These are phyloP conservation scores for Adelphocoris suturalis DNA, from an alignment of 2,888 invertebrate genomes.

Conservation along the genomic window DNA sequence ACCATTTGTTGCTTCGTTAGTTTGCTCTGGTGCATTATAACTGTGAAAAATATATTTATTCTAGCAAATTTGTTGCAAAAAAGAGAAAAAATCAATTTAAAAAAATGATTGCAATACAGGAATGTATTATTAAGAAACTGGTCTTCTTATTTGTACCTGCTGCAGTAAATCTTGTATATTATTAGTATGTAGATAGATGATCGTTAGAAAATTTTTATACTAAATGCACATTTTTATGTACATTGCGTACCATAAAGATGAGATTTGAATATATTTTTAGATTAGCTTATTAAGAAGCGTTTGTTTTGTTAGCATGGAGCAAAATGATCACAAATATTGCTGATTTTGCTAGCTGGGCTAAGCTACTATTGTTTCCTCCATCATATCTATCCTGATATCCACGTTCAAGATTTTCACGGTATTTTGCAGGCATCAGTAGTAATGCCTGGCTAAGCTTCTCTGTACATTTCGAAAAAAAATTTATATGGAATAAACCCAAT, in stretches of 20 bases:
- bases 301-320: not conserved
- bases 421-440: too few relatives aligned
- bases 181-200: conserved; percentile 10
- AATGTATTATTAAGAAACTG: conserved; percentile 7
- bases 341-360: not conserved
- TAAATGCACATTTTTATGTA: not conserved
- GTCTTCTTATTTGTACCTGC: conserved; percentile 31
- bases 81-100: not conserved
- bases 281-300: conserved; percentile 30
- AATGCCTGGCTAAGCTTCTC: not conserved
- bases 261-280: conserved; percentile 16
- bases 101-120: conserved; percentile 1
- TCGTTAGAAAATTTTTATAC: conserved; percentile 23
- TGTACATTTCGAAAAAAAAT: not conserved
- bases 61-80: not conserved
- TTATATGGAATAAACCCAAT: not conserved
- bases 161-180: conserved; percentile 1
- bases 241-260: not conserved
- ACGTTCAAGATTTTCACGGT: not conserved
- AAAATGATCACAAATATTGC: not conserved
- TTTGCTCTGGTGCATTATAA: not conserved
- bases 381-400: not conserved
- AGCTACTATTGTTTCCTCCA: not conserved
- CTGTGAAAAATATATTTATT: not conserved
- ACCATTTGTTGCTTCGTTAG: not conserved